Evolutionary conservation across 2,888 invertebrate genomes (phyloP), one percentile per base, ranked within the genome.

Genomic region (Lepidocyrtoides sp.): DNA sequence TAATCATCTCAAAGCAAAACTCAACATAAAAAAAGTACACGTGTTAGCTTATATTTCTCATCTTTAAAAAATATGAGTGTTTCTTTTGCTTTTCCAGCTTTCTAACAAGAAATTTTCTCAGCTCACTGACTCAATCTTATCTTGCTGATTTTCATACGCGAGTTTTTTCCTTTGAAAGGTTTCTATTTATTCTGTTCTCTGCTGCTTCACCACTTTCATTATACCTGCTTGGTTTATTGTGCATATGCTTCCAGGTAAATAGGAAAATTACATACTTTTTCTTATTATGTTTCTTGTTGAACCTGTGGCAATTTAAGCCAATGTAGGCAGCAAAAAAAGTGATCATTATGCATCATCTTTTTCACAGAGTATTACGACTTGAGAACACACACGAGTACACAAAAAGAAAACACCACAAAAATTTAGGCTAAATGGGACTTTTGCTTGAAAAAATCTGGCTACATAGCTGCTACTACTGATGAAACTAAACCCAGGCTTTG

Each of bases 401-500:
- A 32, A 23, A 41, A 26, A 72, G 72, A 32, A 72, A 36, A 72
- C 41, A 20, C 41, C 54, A 48, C 36, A 57, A 17, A n/a, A 17
- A 54, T 14, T 20, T 41, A 60, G 41, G 1, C 41, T 32, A 54
- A 63, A 85, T 23, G 51, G 54, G 23, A 29, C 5, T 57, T 60
- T 85, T 75, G 54, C 57, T 23, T 57, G 14, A 51, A 79, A 69
- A 75, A 85, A 57, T n/a, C n/a, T n/a, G n/a, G n/a, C n/a, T n/a
- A n/a, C n/a, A n/a, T n/a, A n/a, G n/a, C n/a, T n/a, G n/a, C 36
- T 44, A 23, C 60, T 41, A 4, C 41, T 60, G 20, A 10, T 23
- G 60, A 26, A 75, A 54, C 75, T n/a, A 72, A 77, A 86, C 77
- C 77, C 44, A 7, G 86, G 60, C 48, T 86, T 77, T 41, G 57